A percentile compares a stretch with the other conserved stretches of the same genome.
Evolutionary conservation across 2,113 vertebrate genomes (phyloP).

Genomic region (Callocephalon fimbriatum): DNA sequence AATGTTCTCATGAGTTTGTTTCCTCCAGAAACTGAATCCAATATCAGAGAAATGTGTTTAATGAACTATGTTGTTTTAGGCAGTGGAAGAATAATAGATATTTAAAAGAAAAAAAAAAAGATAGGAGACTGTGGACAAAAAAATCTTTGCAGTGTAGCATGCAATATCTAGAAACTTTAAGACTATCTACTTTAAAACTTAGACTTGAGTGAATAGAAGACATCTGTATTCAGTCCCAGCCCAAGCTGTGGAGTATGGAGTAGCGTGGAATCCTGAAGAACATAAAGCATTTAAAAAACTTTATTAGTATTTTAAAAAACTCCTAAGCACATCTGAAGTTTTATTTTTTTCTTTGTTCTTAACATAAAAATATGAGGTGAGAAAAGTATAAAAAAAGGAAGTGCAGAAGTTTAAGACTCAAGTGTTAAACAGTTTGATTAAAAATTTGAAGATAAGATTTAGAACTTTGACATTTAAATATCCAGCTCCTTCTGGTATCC

Average conservation of each 20-base stretch:
- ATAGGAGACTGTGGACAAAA: background rate
- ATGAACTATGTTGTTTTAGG: background rate
- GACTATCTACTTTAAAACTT: background rate
- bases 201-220: background rate
- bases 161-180: background rate
- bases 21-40: background rate
- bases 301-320: background rate
- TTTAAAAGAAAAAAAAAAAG: background rate
- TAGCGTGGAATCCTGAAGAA: background rate
- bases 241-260: background rate
- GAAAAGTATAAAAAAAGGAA: background rate
- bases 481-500: conserved; percentile 23
- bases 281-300: background rate
- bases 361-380: background rate
- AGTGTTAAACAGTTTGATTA: conserved; percentile 4
- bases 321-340: background rate
- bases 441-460: conserved; percentile 26
- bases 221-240: background rate
- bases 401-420: background rate
- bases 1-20: background rate
- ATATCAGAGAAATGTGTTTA: background rate
- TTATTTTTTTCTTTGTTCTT: background rate
- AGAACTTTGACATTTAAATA: conserved; percentile 40
- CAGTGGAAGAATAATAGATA: background rate
- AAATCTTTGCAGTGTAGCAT: background rate